Base-by-base conservation (phyloP, 92 coral and sea anemone genomes). In the Epizoanthus fatuus region DNA sequence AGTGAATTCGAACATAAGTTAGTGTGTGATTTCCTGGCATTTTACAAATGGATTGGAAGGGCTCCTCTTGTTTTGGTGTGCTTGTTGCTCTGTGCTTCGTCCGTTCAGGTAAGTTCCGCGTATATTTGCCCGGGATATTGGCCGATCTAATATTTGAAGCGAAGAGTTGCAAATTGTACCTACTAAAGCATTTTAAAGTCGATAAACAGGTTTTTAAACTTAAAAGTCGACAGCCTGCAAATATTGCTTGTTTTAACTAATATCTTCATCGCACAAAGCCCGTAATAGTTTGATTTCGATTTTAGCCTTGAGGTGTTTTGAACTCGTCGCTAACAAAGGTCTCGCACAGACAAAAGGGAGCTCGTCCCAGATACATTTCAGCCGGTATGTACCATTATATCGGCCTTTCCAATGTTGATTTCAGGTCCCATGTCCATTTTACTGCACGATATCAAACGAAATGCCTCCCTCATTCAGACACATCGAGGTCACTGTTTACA, bases 41-140 rank as follows among this genome's bases (percentile, higher is more conserved):
- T 32, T 22, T 17, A 12, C 45, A 66, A 37, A 66, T 66, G 72
- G 32, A 37, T 35, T 66, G 13, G 72, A 66, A 15, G 47, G 32
- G 47, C 42, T 16, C 16, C 42, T 37, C 7, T 15, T 66, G 7
- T 7, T 9, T 66, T 13, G 49, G 11, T 42, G 47, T 66, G 20
- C n/a, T 66, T 37, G 47, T 38, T 4, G 72, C 47, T 4, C 3
- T 66, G 20, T 66, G 72, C 17, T 2, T 66, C 42, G 72, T 37
- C 29, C 72, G 72, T 37, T 66, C 72, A 66, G 72, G 72, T 66
- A 66, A 66, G 72, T 66, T 29, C 42, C 69, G 45, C 39, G 45
- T 14, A 17, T 12, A 32, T 32, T 32, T 37, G 29, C 3, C 67
- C 38, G 35, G 11, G 29, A 22, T 7, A 19, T 62, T 35, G 8